Conservation (phyloP, 92 coral and sea anemone species). For the Siderastrea siderea region DNA sequence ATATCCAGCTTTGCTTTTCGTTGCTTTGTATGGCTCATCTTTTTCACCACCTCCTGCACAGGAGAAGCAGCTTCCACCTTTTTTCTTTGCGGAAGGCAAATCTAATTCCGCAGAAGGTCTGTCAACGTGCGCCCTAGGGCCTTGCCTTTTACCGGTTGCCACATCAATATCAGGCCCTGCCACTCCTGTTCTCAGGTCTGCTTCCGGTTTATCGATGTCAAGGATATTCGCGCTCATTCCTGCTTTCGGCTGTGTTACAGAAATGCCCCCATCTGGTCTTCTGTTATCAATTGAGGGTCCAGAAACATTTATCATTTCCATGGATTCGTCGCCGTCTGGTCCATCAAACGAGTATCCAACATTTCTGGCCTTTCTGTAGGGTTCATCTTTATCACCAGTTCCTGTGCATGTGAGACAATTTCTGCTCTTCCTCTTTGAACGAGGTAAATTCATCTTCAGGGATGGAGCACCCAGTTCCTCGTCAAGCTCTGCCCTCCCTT, state of each 20-base stretch:
- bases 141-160: not conserved
- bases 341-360: conserved; percentile 27
- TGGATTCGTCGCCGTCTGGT: conserved; percentile 49
- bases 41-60: conserved; percentile 24
- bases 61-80: conserved; percentile 28
- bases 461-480: not conserved
- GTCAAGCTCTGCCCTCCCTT: conserved; percentile 17
- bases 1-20: conserved; percentile 1
- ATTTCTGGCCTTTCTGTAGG: conserved; percentile 22
- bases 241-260: not conserved
- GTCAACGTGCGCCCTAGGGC: not conserved
- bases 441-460: conserved; percentile 6
- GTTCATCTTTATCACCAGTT: conserved; percentile 40
- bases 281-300: conserved; percentile 7
- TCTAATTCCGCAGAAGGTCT: not conserved
- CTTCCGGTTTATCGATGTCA: not conserved
- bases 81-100: conserved; percentile 17
- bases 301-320: conserved; percentile 24
- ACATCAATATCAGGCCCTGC: conserved; percentile 20
- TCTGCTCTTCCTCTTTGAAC: conserved; percentile 21
- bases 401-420: conserved; percentile 31
- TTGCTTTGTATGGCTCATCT: conserved; percentile 29
- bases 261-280: conserved; percentile 2
- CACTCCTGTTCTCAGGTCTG: not conserved
- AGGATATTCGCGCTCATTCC: not conserved